Base-by-base conservation (phyloP, 2,797 vertebrate species). In the Lacerta agilis region DNA sequence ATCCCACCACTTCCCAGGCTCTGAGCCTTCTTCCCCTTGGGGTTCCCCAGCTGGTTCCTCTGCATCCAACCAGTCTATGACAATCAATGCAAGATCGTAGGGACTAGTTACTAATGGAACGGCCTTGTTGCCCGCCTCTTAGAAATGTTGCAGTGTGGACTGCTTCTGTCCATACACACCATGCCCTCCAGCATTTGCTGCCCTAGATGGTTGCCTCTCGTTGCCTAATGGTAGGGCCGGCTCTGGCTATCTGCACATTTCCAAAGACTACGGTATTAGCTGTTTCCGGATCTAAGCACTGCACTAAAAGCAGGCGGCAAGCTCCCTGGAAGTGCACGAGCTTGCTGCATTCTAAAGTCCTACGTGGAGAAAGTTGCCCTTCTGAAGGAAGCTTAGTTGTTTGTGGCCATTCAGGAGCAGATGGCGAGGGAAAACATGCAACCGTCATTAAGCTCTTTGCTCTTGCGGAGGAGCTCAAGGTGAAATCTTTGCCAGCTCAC, bases 401-500 rank as follows among this genome's bases (percentile, higher is more conserved):
- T 58, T 29, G 41, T 38, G 77, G 9, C 66, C 15, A 18, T 38
- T 79, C 45, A 33, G 33, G 75, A 84, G 38, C 66, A 83, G 75
- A 79, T 43, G 33, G 75, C 75, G 27, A 76, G 75, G 8, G 55
- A 29, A 83, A 43, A 38, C 66, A 83, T 9, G 18, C 41, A 84
- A n/a, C 58, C 43, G 49, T 71, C 67, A 73, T 80, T 64, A 88
- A 73, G n/a, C 80, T 75, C 69, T 41, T 11, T 87, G 79, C 33
- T 45, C 55, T 85, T 85, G 41, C 55, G 55, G 78, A 80, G 27
- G 61, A 73, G 29, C 83, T 81, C 87, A 85, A 76, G 78, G 69
- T 81, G 83, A 88, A 85, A 85, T 45, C 69, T 85, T 55, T 69
- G 23, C 76, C 69, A 49, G 18, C 27, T 85, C 33, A 75, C 78